phyloP scores from a whole-genome alignment of 2,797 vertebrate species.

The Hafferia zeledoni region DNA sequence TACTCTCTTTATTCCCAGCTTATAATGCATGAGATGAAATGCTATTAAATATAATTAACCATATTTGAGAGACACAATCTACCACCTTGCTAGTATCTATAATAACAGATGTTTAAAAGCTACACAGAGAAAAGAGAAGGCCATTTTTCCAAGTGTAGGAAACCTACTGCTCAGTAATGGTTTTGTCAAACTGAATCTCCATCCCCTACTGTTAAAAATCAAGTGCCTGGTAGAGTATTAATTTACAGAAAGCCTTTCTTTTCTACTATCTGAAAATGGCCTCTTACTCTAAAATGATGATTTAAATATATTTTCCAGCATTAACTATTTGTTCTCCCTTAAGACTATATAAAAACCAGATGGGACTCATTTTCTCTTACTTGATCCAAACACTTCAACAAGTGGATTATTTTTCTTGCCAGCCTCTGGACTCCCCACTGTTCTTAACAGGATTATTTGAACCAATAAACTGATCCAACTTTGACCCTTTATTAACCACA shows the following conservation, averaged over 20 bases:
- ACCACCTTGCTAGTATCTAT: not conserved
- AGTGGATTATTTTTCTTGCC: slow-evolving; percentile 35
- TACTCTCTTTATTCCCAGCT: not conserved
- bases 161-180: not conserved
- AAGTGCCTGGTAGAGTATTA: not conserved
- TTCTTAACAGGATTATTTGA: slow-evolving; percentile 39
- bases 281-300: not conserved
- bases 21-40: not conserved
- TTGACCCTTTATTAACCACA: not conserved
- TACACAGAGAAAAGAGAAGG: not conserved
- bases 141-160: not conserved
- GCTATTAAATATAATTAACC: slow-evolving; percentile 7
- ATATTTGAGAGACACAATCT: not conserved
- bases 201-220: slow-evolving; percentile 1
- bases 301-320: slow-evolving; percentile 13
- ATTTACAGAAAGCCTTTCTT: not conserved
- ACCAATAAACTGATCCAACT: slow-evolving; percentile 28
- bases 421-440: not conserved
- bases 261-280: not conserved
- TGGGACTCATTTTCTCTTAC: not conserved
- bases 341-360: slow-evolving; percentile 30
- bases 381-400: slow-evolving; percentile 28
- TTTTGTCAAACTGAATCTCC: not conserved
- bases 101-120: not conserved
- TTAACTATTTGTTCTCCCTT: not conserved